Evolutionary conservation across 2,888 invertebrate genomes (phyloP), one percentile per base, ranked within the genome.

Genomic region (Macaria liturata): DNA sequence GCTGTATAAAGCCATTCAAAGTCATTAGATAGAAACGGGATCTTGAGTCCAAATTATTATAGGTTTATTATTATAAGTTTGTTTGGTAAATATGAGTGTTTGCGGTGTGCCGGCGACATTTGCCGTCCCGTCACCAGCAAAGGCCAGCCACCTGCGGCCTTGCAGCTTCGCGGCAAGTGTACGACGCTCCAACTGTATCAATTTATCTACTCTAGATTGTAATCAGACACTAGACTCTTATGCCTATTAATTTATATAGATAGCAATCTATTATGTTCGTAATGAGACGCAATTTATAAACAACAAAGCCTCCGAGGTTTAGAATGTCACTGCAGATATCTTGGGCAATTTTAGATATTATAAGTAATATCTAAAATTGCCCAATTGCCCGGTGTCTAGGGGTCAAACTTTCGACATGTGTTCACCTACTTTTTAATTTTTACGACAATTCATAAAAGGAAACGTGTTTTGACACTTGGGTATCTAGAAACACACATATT

Each of bases 151-250:
- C 74, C 70, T 53, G 51, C 76, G 84, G 78, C 88, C 90, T 90
- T 87, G 88, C 75, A 61, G 50, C 61, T 59, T 8, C 72, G 72
- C 75, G 79, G 86, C 89, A 89, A 86, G 89, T 90, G 89, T 78
- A 78, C 74, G 69, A 68, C 63, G 67, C 61, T 58, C 51, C 63
- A 65, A 65, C 65, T 57, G 49, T 59, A 59, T 60, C 63, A 55
- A 61, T 65, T 62, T 62, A 54, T 66, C 62, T 52, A 62, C 57
- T 63, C 61, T 56, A 53, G 44, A 55, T 55, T 54, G 44, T 6
- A 48, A 57, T 20, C 37, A 48, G 53, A 57, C 32, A 45, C 52
- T 61, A n/a, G 42, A 43, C 44, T 52, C 53, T 6, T 32, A 49
- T 32, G 43, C 37, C 46, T 4, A 20, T 20, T 20, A 20, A 37